phyloP scores from a whole-genome alignment of 1,140 invertebrate species.

The Chelonus insularis region DNA sequence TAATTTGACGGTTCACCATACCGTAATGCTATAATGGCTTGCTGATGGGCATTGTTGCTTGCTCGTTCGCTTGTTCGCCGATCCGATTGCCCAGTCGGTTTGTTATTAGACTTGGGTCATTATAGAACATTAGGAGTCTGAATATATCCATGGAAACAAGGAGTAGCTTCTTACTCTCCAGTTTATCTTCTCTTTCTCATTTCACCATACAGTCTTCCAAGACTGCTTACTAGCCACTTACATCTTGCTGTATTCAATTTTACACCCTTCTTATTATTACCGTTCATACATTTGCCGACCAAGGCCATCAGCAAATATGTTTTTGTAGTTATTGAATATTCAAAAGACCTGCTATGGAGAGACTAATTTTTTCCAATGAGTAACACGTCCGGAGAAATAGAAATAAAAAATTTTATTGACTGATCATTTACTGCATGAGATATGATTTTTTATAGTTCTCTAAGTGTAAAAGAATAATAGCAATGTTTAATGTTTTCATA shows the following conservation, averaged over 20 bases:
- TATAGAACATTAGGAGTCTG: conserved; percentile 22
- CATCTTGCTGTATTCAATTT: conserved; percentile 10
- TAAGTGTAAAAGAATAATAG: too few relatives aligned
- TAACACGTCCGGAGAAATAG: too few relatives aligned
- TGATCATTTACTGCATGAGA: too few relatives aligned
- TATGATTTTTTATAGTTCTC: too few relatives aligned
- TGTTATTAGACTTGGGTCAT: conserved; percentile 28
- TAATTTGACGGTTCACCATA: conserved; percentile 33
- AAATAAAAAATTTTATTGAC: too few relatives aligned
- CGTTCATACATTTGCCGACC: conserved; percentile 4
- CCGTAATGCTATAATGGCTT: conserved; percentile 27
- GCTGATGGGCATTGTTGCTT: conserved; percentile 30
- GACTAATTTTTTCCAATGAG: too few relatives aligned
- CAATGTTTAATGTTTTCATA: too few relatives aligned
- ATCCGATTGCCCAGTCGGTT: conserved; percentile 18
- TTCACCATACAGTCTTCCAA: neutral
- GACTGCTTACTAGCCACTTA: neutral
- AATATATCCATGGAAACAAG: conserved; percentile 16
- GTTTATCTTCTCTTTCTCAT: neutral
- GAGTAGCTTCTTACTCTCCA: conserved; percentile 3
- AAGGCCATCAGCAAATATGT: neutral
- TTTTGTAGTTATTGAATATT: neutral
- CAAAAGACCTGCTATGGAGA: too few relatives aligned
- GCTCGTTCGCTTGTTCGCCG: conserved; percentile 19
- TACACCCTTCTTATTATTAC: conserved; percentile 10